These are phyloP conservation scores for Helicolenus hilgendorfi DNA, from an alignment of 2,797 vertebrate genomes.

Conservation along the genomic window DNA sequence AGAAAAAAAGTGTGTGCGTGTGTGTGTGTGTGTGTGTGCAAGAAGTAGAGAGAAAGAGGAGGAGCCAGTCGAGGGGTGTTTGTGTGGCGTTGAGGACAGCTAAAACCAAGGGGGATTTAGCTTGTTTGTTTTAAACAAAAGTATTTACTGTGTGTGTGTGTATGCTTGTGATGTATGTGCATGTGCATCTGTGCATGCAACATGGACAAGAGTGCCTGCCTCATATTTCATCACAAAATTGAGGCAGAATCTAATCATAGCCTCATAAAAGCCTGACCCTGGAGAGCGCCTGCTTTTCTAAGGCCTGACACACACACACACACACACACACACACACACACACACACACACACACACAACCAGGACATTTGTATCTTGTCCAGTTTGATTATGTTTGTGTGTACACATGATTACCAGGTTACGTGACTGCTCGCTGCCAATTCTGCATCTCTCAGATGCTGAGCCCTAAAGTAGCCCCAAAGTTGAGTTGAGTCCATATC, in stretches of 20 bases:
- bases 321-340: slow-evolving; percentile 32
- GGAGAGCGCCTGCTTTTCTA: slow-evolving; percentile 77
- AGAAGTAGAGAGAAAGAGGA: slow-evolving; percentile 38
- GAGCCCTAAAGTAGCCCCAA: slow-evolving; percentile 69
- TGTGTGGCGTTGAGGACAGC: slow-evolving; percentile 47
- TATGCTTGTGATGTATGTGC: not conserved
- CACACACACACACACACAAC: slow-evolving; percentile 21
- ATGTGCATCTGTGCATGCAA: slow-evolving; percentile 68
- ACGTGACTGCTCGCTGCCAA: slow-evolving; percentile 70
- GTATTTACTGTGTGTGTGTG: slow-evolving; percentile 21
- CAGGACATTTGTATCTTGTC: slow-evolving; percentile 48
- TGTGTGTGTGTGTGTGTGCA: not conserved
- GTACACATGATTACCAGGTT: slow-evolving; percentile 74
- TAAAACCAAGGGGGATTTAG: slow-evolving; percentile 62
- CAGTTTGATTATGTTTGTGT: slow-evolving; percentile 62
- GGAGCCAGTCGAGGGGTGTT: slow-evolving; percentile 22
- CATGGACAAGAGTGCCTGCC: slow-evolving; percentile 71
- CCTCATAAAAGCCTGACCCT: slow-evolving; percentile 84
- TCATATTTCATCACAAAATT: slow-evolving; percentile 87
- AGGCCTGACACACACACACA: slow-evolving; percentile 34
- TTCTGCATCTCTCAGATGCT: slow-evolving; percentile 67
- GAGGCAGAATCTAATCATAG: slow-evolving; percentile 86
- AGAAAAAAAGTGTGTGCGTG: slow-evolving; percentile 41
- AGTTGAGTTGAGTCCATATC: slow-evolving; percentile 73
- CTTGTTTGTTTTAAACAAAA: slow-evolving; percentile 68